Evolutionary conservation across 2,888 invertebrate genomes (phyloP).

Genomic region (Lasiommata megera): DNA sequence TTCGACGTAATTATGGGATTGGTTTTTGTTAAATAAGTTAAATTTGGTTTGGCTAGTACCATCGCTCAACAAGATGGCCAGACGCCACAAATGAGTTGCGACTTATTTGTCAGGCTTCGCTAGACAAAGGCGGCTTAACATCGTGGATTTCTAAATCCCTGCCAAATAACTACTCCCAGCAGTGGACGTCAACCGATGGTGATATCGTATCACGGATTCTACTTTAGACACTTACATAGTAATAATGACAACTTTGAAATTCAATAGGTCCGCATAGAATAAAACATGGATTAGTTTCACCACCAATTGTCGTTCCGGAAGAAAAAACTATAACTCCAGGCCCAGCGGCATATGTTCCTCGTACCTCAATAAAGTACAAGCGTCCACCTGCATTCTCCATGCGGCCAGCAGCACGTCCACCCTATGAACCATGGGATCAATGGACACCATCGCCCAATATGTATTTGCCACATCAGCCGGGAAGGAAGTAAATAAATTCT

Average conservation of each 20-base stretch:
- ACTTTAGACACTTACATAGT: no score
- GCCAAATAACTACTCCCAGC: no score
- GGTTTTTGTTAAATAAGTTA: no score
- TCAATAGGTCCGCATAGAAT: slow-evolving; percentile 46
- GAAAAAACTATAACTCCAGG: slow-evolving; percentile 48
- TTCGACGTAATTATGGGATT: no score
- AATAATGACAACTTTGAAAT: background rate
- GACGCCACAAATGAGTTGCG: no score
- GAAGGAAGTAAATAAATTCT: slow-evolving; percentile 39
- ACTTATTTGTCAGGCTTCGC: no score
- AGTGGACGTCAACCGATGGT: no score
- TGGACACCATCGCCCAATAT: slow-evolving; percentile 71
- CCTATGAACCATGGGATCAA: slow-evolving; percentile 52
- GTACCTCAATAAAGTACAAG: slow-evolving; percentile 37
- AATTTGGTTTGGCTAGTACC: no score
- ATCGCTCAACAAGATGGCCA: no score
- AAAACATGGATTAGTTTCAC: slow-evolving; percentile 50
- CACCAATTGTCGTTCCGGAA: slow-evolving; percentile 39
- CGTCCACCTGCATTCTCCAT: slow-evolving; percentile 55
- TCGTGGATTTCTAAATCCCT: no score
- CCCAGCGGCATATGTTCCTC: slow-evolving; percentile 50
- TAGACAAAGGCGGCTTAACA: no score
- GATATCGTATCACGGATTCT: no score
- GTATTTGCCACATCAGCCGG: slow-evolving; percentile 55
- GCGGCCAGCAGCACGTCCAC: slow-evolving; percentile 46